These are phyloP conservation scores for Pelmatolapia mariae DNA, from an alignment of 2,113 vertebrate genomes.

Conservation along the genomic window DNA sequence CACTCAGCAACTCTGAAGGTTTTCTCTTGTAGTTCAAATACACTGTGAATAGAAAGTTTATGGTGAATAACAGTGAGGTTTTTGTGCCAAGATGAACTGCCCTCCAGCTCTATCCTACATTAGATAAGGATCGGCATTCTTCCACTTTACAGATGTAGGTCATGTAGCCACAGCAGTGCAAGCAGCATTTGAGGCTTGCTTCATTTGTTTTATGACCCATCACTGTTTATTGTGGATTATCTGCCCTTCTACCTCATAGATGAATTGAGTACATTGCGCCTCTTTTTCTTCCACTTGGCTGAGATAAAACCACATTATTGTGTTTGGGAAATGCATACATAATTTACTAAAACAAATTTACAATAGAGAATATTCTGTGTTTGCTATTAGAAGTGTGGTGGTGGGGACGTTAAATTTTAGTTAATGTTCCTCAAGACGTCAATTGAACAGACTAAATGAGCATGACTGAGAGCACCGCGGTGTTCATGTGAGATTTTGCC, in stretches of 20 bases:
- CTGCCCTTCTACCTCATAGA: slow-evolving; percentile 12
- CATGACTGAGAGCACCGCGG: not conserved
- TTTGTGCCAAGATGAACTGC: slow-evolving; percentile 41
- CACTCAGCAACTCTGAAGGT: not conserved
- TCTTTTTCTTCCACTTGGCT: not conserved
- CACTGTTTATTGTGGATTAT: slow-evolving; percentile 4
- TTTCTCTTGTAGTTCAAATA: slow-evolving; percentile 11
- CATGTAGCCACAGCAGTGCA: slow-evolving; percentile 34
- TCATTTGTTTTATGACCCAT: slow-evolving; percentile 47
- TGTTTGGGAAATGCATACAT: not conserved
- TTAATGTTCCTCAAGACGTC: not conserved
- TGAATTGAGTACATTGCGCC: not conserved
- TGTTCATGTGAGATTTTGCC: not conserved
- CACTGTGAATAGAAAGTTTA: slow-evolving; percentile 14
- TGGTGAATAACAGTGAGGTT: slow-evolving; percentile 9
- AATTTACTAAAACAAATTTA: not conserved
- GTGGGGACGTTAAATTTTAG: not conserved
- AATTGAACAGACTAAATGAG: not conserved
- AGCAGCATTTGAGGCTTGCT: slow-evolving; percentile 17
- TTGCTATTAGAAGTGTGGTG: not conserved
- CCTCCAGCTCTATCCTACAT: slow-evolving; percentile 44
- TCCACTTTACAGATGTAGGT: slow-evolving; percentile 57
- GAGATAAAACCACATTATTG: slow-evolving; percentile 11
- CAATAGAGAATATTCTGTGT: not conserved
- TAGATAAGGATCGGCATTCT: slow-evolving; percentile 58